Base-by-base conservation (phyloP, 2,797 vertebrate genomes). In the Pygocentrus nattereri region DNA sequence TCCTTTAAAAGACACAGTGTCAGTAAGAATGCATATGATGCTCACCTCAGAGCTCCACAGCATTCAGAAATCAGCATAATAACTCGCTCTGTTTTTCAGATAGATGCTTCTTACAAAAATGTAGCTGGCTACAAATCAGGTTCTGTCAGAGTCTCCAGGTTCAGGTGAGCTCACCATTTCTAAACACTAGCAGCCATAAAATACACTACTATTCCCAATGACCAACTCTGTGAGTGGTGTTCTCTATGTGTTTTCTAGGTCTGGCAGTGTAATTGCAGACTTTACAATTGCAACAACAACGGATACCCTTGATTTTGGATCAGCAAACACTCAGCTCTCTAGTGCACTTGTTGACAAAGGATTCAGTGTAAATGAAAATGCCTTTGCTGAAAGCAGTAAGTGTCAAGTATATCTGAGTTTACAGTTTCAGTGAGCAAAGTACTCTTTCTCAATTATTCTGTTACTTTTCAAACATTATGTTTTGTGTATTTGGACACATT, bases 221-320 rank as follows among this genome's bases (percentile, higher is more conserved):
- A 0, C 62, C 23, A 41, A 41, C 68, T 1, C 27, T 79, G 0
- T 27, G 1, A 30, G 11, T 34, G 49, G 3, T 80, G 21, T 74
- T 65, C 1, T 75, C 7, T 65, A 1, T 30, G 44, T 83, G 69
- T 84, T 1, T 88, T 52, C 80, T 88, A 98, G 97, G 31, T 13
- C 67, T 23, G 97, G 96, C 85, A 97, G 96, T 71, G 72, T 95
- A 76, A 62, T 92, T 54, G 89, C 92, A 84, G 61, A 81, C 0
- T 96, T 90, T 18, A 69, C 79, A 65, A 23, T 97, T 69, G 34
- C 5, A 58, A 82, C 91, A 25, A 84, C 85, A 47, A 58, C 86
- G 25, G 76, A 64, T 19, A 3, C n/a, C 2, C 15, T 69, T 0
- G 0, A 27, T 0, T 25, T 96, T 21, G 50, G 0, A 0, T 3